These are phyloP conservation scores for Trachymyrmex cornetzi DNA, from an alignment of 1,140 invertebrate genomes.

Conservation along the genomic window DNA sequence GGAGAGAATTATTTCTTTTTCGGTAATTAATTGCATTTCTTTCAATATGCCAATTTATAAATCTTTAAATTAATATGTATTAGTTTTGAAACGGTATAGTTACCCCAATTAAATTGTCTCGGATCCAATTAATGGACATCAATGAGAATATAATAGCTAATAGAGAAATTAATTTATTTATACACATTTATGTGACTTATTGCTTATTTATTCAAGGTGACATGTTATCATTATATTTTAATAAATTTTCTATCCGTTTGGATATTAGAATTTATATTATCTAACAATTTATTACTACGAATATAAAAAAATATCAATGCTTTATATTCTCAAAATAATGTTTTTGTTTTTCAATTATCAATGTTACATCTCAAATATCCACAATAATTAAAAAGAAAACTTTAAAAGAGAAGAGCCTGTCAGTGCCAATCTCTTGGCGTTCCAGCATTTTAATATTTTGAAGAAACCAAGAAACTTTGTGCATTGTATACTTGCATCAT, in stretches of 20 bases:
- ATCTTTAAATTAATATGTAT: slow-evolving; percentile 37
- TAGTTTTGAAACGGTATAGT: slow-evolving; percentile 15
- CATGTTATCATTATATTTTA: slow-evolving; percentile 2
- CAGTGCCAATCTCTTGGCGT: slow-evolving; percentile 6
- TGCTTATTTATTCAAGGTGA: neutral
- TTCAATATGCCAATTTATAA: neutral
- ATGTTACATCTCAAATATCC: neutral
- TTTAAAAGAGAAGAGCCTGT: neutral
- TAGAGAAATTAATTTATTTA: slow-evolving; percentile 39
- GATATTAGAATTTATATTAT: slow-evolving; percentile 28
- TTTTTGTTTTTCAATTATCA: slow-evolving; percentile 3
- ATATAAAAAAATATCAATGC: neutral
- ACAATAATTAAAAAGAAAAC: neutral
- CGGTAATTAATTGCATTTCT: slow-evolving; percentile 2
- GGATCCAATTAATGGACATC: neutral
- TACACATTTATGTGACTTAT: slow-evolving; percentile 24
- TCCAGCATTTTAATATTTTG: neutral
- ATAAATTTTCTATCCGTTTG: neutral
- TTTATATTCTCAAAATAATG: neutral
- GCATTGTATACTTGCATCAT: slow-evolving; percentile 23
- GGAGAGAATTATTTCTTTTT: neutral
- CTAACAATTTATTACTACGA: neutral
- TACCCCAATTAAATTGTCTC: neutral
- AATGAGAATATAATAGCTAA: neutral
- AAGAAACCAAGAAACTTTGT: neutral